Evolutionary conservation across 2,888 invertebrate species (phyloP), one percentile per base, ranked within the genome.

Genomic region (Dilophus febrilis): DNA sequence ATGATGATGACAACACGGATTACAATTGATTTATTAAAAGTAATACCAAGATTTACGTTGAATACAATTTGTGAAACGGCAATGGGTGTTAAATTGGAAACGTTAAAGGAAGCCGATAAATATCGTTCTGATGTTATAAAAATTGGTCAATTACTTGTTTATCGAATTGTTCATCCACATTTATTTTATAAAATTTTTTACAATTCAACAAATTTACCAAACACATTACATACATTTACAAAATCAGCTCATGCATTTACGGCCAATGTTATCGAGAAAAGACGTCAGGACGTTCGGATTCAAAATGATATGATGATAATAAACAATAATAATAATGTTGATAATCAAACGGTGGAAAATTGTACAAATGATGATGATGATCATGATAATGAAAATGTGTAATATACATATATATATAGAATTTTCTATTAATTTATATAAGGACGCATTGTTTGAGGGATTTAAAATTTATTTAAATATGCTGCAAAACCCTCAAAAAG

Each of bases 41-140:
- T 71, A n/a, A 58, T 76, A 31, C 68, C 74, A 0, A 66, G 64
- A 36, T 70, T 70, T 49, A 67, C 78, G 1, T 64, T 82, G 1
- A 72, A 76, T 51, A 68, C 72, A 26, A 73, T 81, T 44, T 77
- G 77, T 52, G 78, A 72, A 64, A 70, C 74, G 16, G 79, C 83
- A 2, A 77, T 84, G 74, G 84, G 83, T 3, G 68, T 71, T 1
- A 65, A 67, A 42, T 59, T 80, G 8, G 59, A 64, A 39, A 59
- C 63, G 34, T 64, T 68, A 35, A 52, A 51, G 2, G 54, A 53
- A 17, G 66, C 68, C n/a, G 61, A 59, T 31, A 58, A 61, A 27
- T 80, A 79, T 52, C 70, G 75, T 40, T 50, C 64, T 11, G 67
- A 73, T 30, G 67, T 79, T 39, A 62, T 68, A 43, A 53, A 56